A percentile compares a stretch with the other conserved stretches of the same genome.
phyloP scores from a whole-genome alignment of 2,113 vertebrate genomes.

The Pachypanchax playfairii region DNA sequence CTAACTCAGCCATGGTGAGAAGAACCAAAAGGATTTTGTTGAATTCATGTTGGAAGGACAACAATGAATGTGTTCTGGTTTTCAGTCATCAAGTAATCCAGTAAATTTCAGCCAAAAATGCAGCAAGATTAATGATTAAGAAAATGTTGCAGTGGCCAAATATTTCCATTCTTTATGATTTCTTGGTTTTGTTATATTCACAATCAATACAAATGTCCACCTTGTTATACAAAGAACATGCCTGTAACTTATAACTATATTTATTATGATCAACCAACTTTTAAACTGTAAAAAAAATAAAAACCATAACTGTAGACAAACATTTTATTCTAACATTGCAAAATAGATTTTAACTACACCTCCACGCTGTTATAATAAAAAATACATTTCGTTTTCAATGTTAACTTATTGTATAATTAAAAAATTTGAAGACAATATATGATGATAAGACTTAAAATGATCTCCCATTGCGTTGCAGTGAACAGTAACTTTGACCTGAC shows the following conservation, averaged over 20 bases:
- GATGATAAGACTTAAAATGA: slow-evolving; percentile 10
- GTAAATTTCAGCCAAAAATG: slow-evolving; percentile 21
- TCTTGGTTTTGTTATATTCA: background rate
- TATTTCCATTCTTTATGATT: background rate
- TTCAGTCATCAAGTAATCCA: slow-evolving; percentile 27
- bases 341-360: too few relatives aligned
- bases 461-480: slow-evolving; percentile 21
- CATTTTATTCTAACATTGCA: too few relatives aligned
- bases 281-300: too few relatives aligned
- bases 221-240: too few relatives aligned
- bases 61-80: slow-evolving; percentile 2
- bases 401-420: too few relatives aligned
- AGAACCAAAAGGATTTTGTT: slow-evolving; percentile 23
- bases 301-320: too few relatives aligned
- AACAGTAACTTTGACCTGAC: slow-evolving; percentile 47
- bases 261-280: too few relatives aligned
- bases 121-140: slow-evolving; percentile 12
- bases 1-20: slow-evolving; percentile 17
- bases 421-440: too few relatives aligned
- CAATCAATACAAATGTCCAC: background rate
- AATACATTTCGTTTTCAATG: too few relatives aligned
- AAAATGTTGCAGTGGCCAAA: background rate
- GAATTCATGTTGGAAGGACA: slow-evolving; percentile 41
- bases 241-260: too few relatives aligned
- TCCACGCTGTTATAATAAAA: too few relatives aligned